Conservation (phyloP, 2,113 vertebrate species). For the Spermophilus dauricus region DNA sequence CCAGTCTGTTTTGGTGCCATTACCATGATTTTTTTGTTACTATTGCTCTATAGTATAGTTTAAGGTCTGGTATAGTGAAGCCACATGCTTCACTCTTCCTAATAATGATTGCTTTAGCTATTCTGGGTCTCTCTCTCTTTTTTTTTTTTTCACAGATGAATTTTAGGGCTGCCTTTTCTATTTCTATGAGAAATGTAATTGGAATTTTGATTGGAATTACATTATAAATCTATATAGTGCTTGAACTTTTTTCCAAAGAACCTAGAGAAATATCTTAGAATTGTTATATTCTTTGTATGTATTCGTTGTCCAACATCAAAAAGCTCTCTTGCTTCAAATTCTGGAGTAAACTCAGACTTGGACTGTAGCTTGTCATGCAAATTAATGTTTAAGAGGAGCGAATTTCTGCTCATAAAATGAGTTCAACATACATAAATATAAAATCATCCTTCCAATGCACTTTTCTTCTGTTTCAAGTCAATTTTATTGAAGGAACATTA, state of each 20-base stretch:
- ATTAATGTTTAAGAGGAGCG: slow-evolving; percentile 5
- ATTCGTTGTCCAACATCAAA: background rate
- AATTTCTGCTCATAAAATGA: background rate
- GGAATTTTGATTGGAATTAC: too few species aligned
- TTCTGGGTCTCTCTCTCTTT: too few species aligned
- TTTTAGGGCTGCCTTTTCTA: too few species aligned
- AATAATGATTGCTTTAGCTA: too few species aligned
- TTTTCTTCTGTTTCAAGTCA: background rate
- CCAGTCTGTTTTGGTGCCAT: too few species aligned
- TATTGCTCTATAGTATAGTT: too few species aligned
- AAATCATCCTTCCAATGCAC: background rate
- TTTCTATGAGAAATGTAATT: too few species aligned
- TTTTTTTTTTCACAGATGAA: too few species aligned
- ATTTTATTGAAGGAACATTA: background rate
- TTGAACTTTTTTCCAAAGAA: background rate
- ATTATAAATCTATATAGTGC: too few species aligned
- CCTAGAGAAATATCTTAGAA: background rate
- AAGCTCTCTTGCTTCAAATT: background rate
- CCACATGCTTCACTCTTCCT: too few species aligned
- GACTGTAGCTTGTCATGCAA: background rate
- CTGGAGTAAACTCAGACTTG: background rate
- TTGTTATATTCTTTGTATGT: background rate
- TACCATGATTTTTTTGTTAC: too few species aligned
- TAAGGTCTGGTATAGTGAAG: too few species aligned
- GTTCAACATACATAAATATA: background rate